Conservation (phyloP, 2,797 vertebrate species). For the Eleutherodactylus coqui region DNA sequence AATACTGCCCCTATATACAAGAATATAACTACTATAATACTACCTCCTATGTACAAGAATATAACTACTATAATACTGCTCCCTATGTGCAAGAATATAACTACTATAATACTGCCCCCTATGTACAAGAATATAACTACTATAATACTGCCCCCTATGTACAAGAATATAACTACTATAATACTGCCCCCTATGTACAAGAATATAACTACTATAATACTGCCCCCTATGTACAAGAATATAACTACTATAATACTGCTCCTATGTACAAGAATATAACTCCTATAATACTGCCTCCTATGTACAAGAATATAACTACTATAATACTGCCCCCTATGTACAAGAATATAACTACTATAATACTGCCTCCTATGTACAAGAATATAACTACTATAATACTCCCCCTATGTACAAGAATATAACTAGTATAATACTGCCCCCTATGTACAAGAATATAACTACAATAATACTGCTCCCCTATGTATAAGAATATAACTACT, state of each 20-base stretch:
- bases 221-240: neutral
- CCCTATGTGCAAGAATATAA: neutral
- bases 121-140: conserved; percentile 1
- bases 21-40: conserved; percentile 9
- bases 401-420: neutral
- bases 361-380: neutral
- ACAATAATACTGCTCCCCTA: neutral
- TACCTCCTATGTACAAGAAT: neutral
- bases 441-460: conserved; percentile 1
- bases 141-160: neutral
- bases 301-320: neutral
- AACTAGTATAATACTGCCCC: conserved; percentile 3
- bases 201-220: neutral
- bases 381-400: conserved; percentile 8
- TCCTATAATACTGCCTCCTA: neutral
- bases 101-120: neutral
- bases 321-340: conserved; percentile 14
- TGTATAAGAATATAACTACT: neutral
- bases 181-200: neutral
- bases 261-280: neutral
- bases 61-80: neutral
- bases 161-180: conserved; percentile 8
- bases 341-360: conserved; percentile 8
- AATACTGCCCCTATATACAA: no score
- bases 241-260: conserved; percentile 2